Percentiles rank a stretch among this genome's conserved stretches.
phyloP scores from a whole-genome alignment of 2,797 vertebrate species.

The Lophura swinhoii region DNA sequence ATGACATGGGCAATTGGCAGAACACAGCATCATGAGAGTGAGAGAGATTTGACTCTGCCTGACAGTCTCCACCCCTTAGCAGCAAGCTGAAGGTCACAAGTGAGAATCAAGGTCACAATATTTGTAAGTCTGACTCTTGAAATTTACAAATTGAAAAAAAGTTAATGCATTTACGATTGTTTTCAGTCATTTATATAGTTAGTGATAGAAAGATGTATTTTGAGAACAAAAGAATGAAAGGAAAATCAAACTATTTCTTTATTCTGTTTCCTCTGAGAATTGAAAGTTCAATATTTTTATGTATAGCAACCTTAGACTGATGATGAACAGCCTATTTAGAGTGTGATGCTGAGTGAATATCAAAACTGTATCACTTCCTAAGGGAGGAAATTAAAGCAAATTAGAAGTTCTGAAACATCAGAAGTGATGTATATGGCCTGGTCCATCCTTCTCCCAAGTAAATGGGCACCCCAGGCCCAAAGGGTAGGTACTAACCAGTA shows the following conservation, averaged over 20 bases:
- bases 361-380: background rate
- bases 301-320: background rate
- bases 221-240: background rate
- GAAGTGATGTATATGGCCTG: background rate
- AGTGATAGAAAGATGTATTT: background rate
- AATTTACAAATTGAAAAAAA: background rate
- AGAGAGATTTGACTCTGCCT: background rate
- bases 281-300: background rate
- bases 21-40: background rate
- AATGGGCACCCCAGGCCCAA: rapidly evolving
- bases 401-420: background rate
- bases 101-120: background rate
- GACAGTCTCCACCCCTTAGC: background rate
- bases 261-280: background rate
- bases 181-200: background rate
- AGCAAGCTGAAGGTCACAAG: background rate
- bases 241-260: background rate
- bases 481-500: background rate
- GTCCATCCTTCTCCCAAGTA: background rate
- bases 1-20: background rate
- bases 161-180: background rate
- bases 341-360: background rate
- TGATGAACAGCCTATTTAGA: background rate
- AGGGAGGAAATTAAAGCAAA: background rate
- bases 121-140: background rate